These are phyloP conservation scores for Menura novaehollandiae DNA, from an alignment of 2,113 vertebrate genomes.

Conservation along the genomic window DNA sequence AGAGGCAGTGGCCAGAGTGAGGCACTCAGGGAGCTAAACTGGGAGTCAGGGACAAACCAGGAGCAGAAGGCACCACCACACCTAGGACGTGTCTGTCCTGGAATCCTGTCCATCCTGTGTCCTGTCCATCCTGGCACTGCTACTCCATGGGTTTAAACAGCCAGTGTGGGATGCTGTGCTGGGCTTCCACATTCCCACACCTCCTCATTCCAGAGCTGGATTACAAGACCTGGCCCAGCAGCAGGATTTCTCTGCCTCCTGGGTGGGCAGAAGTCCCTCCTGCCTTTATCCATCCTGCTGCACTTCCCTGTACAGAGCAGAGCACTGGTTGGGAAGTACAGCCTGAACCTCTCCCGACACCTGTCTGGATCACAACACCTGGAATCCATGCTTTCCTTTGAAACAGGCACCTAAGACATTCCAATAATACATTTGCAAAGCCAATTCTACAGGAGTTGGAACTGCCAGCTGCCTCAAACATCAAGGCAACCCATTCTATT, in stretches of 20 bases:
- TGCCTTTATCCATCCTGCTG: neutral
- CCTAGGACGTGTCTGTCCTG: neutral
- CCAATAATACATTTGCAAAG: neutral
- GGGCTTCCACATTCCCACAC: neutral
- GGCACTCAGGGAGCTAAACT: neutral
- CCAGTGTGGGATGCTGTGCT: rapidly evolving
- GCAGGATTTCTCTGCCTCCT: neutral
- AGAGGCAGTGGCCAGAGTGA: neutral
- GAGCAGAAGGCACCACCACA: neutral
- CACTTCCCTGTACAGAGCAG: rapidly evolving
- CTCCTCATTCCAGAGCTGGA: rapidly evolving
- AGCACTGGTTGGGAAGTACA: neutral
- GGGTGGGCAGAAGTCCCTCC: rapidly evolving
- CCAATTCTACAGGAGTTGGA: neutral
- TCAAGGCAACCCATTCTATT: neutral
- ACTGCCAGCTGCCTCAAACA: neutral
- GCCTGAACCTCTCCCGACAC: neutral
- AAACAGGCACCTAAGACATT: neutral
- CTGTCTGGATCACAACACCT: neutral
- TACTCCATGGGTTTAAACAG: rapidly evolving
- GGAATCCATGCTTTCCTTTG: neutral
- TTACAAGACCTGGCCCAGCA: neutral
- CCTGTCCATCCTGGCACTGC: neutral
- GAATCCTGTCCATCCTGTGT: neutral
- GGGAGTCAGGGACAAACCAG: rapidly evolving